Evolutionary conservation across 2,113 vertebrate genomes (phyloP).

Genomic region (Saimiri boliviensis): DNA sequence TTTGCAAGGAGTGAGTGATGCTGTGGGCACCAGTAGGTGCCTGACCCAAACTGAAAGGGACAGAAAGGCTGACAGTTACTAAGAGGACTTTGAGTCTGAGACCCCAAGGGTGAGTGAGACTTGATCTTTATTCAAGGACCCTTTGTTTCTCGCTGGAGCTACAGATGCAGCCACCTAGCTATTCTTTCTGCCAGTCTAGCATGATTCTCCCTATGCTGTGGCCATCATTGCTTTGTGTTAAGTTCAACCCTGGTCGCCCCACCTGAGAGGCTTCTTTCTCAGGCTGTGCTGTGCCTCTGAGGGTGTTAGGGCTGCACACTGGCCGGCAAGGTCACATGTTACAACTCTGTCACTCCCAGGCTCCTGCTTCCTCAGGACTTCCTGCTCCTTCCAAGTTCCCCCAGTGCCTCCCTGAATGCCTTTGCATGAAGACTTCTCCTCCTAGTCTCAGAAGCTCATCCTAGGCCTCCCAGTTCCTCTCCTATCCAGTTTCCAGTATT

Average conservation of each 20-base stretch:
- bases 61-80: not conserved
- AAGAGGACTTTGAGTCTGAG: not conserved
- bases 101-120: not conserved
- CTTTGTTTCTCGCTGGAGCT: not conserved
- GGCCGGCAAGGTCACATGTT: rapidly evolving
- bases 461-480: not conserved
- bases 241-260: not conserved
- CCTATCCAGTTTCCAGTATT: rapidly evolving
- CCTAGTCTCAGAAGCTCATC: not conserved
- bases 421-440: too few species aligned
- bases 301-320: not conserved
- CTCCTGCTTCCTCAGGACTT: not conserved
- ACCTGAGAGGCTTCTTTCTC: not conserved
- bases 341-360: rapidly evolving
- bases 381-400: not conserved
- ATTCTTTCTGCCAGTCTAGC: rapidly evolving
- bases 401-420: not conserved
- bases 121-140: not conserved
- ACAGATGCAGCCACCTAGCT: not conserved
- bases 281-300: not conserved
- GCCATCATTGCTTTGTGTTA: not conserved
- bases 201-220: not conserved
- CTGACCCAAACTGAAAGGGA: not conserved
- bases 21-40: not conserved
- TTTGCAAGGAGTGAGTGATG: not conserved